phyloP scores from a whole-genome alignment of 2,888 invertebrate genomes.

The Tigriopus californicus region DNA sequence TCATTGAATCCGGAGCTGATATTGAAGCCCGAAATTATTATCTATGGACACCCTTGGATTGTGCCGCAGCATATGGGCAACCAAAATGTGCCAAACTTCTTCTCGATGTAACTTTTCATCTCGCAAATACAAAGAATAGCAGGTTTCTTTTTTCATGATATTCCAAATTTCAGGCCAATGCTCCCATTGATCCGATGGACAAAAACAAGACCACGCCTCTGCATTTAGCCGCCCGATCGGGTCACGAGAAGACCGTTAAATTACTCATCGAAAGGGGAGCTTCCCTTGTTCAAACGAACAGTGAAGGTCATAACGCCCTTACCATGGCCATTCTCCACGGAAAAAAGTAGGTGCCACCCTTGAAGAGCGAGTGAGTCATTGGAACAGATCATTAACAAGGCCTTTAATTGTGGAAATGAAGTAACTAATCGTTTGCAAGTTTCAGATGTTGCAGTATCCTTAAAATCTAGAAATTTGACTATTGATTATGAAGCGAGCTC shows the following conservation, averaged over 20 bases:
- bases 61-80: constrained; percentile 24
- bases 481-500: too few relatives aligned
- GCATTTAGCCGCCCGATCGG: constrained; percentile 28
- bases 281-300: constrained; percentile 22
- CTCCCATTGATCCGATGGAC: constrained; percentile 20
- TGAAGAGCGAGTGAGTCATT: not conserved
- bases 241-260: constrained; percentile 27
- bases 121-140: too few relatives aligned
- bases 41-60: constrained; percentile 28
- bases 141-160: not conserved
- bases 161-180: constrained; percentile 14
- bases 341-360: constrained; percentile 17
- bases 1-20: constrained; percentile 27
- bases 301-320: constrained; percentile 23
- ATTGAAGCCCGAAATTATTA: constrained; percentile 27
- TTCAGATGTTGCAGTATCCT: too few relatives aligned
- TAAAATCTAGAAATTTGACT: too few relatives aligned
- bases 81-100: constrained; percentile 23
- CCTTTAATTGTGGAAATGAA: too few relatives aligned
- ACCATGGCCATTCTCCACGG: constrained; percentile 19
- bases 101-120: constrained; percentile 17
- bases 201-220: constrained; percentile 24
- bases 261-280: constrained; percentile 25
- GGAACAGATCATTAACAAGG: not conserved
- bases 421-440: too few relatives aligned